Base-by-base conservation (phyloP, 2,797 vertebrate genomes). In the Hemibagrus guttatus region DNA sequence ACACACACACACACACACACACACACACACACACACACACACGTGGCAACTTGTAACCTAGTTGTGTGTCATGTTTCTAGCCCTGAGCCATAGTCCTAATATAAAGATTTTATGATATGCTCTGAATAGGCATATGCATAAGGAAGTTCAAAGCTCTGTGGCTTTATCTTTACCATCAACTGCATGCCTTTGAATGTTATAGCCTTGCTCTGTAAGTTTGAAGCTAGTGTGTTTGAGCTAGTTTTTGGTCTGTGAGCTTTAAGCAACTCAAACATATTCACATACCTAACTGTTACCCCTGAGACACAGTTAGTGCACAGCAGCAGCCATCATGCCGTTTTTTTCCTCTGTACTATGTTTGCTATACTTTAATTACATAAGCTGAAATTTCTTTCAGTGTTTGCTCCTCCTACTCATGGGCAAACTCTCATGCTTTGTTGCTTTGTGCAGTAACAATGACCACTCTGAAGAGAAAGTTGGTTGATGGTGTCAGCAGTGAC, bases 121-220 rank as follows among this genome's bases (percentile, higher is more conserved):
- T 86, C 3, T 58, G 54, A 46, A 81, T 58, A 81, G 64, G 6
- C 31, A 68, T 85, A 21, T 52, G 80, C 39, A 54, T 72, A 81
- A 63, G 79, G 84, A n/a, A 80, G 49, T 87, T 89, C 69, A 81
- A 86, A 84, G 81, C 75, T 13, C 84, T 39, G 5, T 28, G 46
- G 31, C 75, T 39, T 66, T 14, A 49, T 85, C 59, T 86, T 84
- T 69, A n/a, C 78, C 56, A 59, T 56, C 21, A 23, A 82, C 69
- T 88, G 92, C 14, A 59, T 89, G 90, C 85, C 91, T 92, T 90
- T 91, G 89, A 94, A 93, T 90, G 28, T 91, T 91, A 91, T 85
- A 91, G 90, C 92, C 94, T 12, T 59, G 28, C 54, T 23, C 28
- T 6, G 28, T 23, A 19, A 39, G 56, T 61, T 61, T 39, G 31